phyloP scores from a whole-genome alignment of 2,888 invertebrate species.

The Fabriciana adippe region DNA sequence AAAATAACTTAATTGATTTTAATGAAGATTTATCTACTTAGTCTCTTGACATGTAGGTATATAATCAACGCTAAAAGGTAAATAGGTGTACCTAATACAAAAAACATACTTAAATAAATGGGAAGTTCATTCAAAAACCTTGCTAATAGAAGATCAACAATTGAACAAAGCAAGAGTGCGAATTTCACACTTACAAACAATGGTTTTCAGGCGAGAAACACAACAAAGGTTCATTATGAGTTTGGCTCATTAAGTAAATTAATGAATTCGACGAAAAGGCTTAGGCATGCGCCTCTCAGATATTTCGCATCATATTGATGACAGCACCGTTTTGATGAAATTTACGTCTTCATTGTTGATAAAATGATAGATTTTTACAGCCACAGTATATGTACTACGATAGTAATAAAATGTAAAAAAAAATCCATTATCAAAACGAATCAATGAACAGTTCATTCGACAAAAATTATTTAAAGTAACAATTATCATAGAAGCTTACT shows the following conservation, averaged over 20 bases:
- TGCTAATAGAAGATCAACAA: conserved; percentile 27
- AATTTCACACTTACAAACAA: conserved; percentile 59
- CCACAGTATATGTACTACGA: not conserved
- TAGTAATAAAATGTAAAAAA: too few relatives aligned
- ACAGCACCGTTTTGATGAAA: conserved; percentile 44
- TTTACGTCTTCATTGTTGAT: conserved; percentile 38
- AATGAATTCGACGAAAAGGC: conserved; percentile 64
- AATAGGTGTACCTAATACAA: conserved; percentile 4
- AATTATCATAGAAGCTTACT: too few relatives aligned
- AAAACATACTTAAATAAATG: conserved; percentile 11
- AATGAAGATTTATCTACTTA: not conserved
- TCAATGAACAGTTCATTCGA: too few relatives aligned
- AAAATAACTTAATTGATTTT: not conserved
- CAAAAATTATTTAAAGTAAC: too few relatives aligned
- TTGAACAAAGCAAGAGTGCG: conserved; percentile 42
- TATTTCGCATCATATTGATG: conserved; percentile 59
- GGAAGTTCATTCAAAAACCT: conserved; percentile 13
- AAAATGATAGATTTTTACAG: not conserved
- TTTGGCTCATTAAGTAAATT: conserved; percentile 71
- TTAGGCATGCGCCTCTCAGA: conserved; percentile 53
- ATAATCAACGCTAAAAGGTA: not conserved
- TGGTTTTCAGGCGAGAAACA: conserved; percentile 54
- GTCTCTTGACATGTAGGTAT: not conserved
- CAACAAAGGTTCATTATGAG: conserved; percentile 69
- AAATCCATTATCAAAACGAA: too few relatives aligned